These are phyloP conservation scores for Coecobrya sp. DNA, from an alignment of 2,888 invertebrate species.

Conservation along the genomic window DNA sequence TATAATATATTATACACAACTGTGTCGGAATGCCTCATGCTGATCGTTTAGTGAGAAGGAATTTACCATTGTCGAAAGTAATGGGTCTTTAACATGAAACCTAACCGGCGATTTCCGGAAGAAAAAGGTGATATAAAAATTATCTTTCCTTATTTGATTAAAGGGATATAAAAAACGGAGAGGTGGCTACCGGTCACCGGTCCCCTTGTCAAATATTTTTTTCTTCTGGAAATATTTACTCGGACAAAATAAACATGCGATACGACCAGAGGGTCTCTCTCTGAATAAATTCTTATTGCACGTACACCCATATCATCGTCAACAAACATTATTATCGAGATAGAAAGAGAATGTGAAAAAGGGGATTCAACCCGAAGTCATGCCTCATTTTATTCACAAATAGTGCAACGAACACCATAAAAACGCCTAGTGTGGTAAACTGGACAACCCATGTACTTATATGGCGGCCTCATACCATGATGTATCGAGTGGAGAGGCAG, in stretches of 20 bases:
- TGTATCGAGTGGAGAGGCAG: conserved; percentile 63
- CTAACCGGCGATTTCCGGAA: conserved; percentile 81
- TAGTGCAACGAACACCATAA: conserved; percentile 76
- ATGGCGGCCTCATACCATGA: conserved; percentile 74
- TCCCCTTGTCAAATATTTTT: conserved; percentile 72
- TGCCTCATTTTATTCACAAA: conserved; percentile 80
- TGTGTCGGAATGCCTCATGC: conserved; percentile 68
- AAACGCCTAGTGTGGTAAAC: conserved; percentile 81
- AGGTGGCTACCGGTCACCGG: conserved; percentile 80
- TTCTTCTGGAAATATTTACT: conserved; percentile 65
- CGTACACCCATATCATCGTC: conserved; percentile 79
- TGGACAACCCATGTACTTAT: conserved; percentile 83
- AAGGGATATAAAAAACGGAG: conserved; percentile 74
- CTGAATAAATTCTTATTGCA: conserved; percentile 48
- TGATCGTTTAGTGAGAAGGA: conserved; percentile 69
- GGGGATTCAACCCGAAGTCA: conserved; percentile 71
- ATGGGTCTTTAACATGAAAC: conserved; percentile 80
- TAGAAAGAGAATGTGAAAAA: conserved; percentile 32
- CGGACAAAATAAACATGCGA: conserved; percentile 76
- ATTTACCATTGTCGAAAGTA: conserved; percentile 74
- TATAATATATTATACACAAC: conserved; percentile 22
- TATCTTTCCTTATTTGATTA: conserved; percentile 82
- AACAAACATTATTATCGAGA: conserved; percentile 77
- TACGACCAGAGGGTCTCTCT: conserved; percentile 56
- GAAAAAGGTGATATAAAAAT: conserved; percentile 82